phyloP scores from a whole-genome alignment of 2,888 invertebrate species.

The Mesoligia furuncula region DNA sequence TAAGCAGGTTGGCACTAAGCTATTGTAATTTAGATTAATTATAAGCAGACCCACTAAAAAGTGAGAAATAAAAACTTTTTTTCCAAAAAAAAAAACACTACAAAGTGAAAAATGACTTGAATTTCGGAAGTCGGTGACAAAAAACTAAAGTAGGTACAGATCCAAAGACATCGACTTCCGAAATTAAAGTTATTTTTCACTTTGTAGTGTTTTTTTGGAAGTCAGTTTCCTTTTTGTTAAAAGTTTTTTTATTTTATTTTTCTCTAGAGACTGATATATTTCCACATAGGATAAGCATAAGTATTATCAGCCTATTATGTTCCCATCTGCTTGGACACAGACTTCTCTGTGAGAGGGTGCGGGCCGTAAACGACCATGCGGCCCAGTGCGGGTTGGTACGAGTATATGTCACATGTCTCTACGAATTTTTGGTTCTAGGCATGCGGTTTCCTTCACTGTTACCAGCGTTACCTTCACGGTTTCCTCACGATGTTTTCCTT shows the following conservation, averaged over 20 bases:
- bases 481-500: neutral
- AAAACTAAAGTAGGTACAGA: too few species aligned
- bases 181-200: too few species aligned
- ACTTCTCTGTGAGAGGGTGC: neutral
- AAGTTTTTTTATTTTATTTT: neutral
- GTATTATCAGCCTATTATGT: neutral
- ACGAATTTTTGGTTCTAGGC: neutral
- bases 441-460: neutral
- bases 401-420: neutral
- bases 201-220: too few species aligned
- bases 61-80: too few species aligned
- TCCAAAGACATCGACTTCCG: too few species aligned
- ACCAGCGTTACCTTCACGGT: neutral
- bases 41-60: too few species aligned
- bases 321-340: neutral
- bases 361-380: neutral
- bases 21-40: too few species aligned
- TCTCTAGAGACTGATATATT: neutral
- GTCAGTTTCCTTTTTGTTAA: too few species aligned
- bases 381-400: neutral
- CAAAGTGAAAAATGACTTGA: too few species aligned
- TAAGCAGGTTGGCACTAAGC: too few species aligned
- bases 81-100: too few species aligned
- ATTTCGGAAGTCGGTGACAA: too few species aligned
- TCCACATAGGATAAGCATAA: neutral